Conservation (phyloP, 53 echinoderm and acorn worm genomes). For the Paelopatides confundens region DNA sequence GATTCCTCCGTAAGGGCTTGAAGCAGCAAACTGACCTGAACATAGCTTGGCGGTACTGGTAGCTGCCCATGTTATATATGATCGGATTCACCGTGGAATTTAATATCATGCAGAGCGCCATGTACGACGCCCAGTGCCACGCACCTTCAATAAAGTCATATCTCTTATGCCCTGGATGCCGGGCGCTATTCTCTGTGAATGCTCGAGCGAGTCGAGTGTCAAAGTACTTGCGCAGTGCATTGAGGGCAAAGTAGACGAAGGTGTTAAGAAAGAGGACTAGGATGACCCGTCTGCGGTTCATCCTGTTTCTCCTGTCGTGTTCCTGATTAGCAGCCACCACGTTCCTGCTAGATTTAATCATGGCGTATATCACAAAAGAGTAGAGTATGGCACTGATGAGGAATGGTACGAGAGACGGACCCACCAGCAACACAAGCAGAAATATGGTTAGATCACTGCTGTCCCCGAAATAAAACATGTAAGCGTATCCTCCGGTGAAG, state of each 20-base stretch:
- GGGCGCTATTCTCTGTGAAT: background rate
- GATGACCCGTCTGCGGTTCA: constrained; percentile 37
- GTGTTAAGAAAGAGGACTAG: constrained; percentile 20
- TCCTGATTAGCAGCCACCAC: background rate
- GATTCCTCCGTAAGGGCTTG: background rate
- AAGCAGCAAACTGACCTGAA: constrained; percentile 12
- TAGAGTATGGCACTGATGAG: constrained; percentile 30
- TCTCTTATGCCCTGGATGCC: constrained; percentile 13
- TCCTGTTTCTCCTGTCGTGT: background rate
- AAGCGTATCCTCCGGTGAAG: constrained; percentile 25
- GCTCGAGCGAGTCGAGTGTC: constrained; percentile 37
- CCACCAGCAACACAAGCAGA: constrained; percentile 12
- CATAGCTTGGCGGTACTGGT: constrained; percentile 37
- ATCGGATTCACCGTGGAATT: constrained; percentile 36
- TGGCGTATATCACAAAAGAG: constrained; percentile 24
- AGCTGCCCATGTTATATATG: constrained; percentile 30
- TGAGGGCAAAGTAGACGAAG: constrained; percentile 36
- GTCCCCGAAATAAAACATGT: constrained; percentile 29
- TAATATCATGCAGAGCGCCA: constrained; percentile 30
- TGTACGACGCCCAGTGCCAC: constrained; percentile 44
- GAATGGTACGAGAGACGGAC: constrained; percentile 21
- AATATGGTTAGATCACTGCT: background rate
- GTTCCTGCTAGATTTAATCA: background rate
- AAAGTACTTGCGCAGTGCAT: constrained; percentile 15
- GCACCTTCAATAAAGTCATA: constrained; percentile 6